Evolutionary conservation across 2,797 vertebrate genomes (phyloP).

Genomic region (Falco novaeseelandiae): DNA sequence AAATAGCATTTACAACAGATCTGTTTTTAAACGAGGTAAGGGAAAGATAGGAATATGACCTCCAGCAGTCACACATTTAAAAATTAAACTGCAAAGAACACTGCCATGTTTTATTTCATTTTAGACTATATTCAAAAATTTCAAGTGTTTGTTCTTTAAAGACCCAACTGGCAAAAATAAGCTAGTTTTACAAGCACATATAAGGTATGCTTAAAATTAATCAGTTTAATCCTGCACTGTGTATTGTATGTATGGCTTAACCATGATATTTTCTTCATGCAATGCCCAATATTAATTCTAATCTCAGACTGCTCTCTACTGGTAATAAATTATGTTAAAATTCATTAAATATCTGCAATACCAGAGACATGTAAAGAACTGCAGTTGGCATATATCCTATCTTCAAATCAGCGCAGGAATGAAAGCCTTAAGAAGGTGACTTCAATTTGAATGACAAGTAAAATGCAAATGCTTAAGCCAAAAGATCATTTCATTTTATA

Average conservation of each 20-base stretch:
- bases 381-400: background rate
- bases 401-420: background rate
- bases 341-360: constrained; percentile 44
- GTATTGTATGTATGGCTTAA: constrained; percentile 25
- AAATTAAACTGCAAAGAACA: background rate
- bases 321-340: constrained; percentile 73
- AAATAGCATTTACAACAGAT: background rate
- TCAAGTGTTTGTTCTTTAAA: constrained; percentile 45
- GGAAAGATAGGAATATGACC: background rate
- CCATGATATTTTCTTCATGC: constrained; percentile 26
- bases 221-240: constrained; percentile 45
- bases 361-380: background rate
- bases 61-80: background rate
- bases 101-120: background rate
- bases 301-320: constrained; percentile 79
- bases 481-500: background rate
- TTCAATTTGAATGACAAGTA: background rate
- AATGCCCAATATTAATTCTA: constrained; percentile 67
- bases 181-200: constrained; percentile 46
- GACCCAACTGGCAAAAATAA: constrained; percentile 34
- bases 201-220: constrained; percentile 46
- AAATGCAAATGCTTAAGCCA: background rate
- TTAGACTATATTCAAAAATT: constrained; percentile 28
- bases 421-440: background rate
- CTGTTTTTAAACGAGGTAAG: background rate